Base-by-base conservation (phyloP, 2,113 vertebrate genomes). In the Ceyx margarethae region DNA sequence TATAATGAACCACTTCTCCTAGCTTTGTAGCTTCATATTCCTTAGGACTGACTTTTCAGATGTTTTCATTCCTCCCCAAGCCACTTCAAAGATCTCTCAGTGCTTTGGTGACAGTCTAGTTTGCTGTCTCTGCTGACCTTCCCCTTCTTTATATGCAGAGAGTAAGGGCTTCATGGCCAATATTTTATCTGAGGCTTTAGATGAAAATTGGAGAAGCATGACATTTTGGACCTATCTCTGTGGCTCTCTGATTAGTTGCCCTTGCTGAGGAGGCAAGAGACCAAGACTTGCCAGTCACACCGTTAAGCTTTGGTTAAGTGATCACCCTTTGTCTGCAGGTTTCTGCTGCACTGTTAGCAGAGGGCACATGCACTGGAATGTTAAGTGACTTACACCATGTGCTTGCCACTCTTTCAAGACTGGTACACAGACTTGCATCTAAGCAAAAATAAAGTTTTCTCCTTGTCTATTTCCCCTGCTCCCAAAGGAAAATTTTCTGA, bases 211-310 rank as follows among this genome's bases (percentile, higher is more conserved):
- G 73, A 90, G 78, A 82, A 78, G 85, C 75, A 46, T 74, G 90
- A 93, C 0, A 0, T 35, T 85, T 90, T 89, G 60, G 81, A 37
- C 50, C 33, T 60, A 76, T 91, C 69, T 92, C 62, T 94, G 69
- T 73, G 65, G n/a, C 71, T 77, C 62, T 94, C 61, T 62, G 53
- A 92, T 95, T 87, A 87, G 91, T 91, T 89, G 65, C 87, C 73
- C 83, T 84, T 2, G 3, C 92, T 75, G 58, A 93, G 77, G 60
- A 90, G 85, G 81, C 82, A 51, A 72, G 67, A 64, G 79, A 90
- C 50, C 0, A 12, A 83, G 57, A 37, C 50, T 85, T 95, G 95
- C 86, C 64, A 78, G 64, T 37, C 48, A 31, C 91, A 94, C 95
- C 90, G 86, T 96, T 94, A 95, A 92, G 92, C 69, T 78, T 22